Base-by-base conservation (phyloP, 2,888 invertebrate genomes). In the Drosophila buzzatii region DNA sequence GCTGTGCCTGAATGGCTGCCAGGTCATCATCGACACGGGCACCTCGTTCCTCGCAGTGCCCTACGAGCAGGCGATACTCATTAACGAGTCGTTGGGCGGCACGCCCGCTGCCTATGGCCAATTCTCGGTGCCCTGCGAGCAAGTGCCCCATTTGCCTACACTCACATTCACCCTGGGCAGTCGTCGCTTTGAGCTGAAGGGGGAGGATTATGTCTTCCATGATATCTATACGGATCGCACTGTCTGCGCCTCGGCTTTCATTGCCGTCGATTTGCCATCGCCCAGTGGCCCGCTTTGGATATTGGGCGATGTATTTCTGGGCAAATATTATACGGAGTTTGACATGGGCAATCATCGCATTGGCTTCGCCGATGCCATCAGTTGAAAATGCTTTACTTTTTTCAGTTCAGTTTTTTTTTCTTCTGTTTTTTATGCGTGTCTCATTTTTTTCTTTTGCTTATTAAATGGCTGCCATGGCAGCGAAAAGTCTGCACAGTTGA, bases 1-100 rank as follows among this genome's bases (percentile, higher is more conserved):
- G 9, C 27, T 87, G 10, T 87, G 86, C 23, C 63, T 61, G 37
- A 7, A 58, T 0, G 90, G 86, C 33, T 87, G 86, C 9, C 73
- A 90, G 49, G 90, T 78, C 7, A 88, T 90, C 42, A 81, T 87
- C 18, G 87, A 87, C 18, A 87, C 87, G 55, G 98, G 98, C 85
- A 99, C 99, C 76, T 98, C 98, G 66, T 95, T 99, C 71, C 95
- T 99, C 88, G 98, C 97, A 74, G 98, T 99, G 49, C 99, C 99
- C 41, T 91, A 94, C 42, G 93, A 93, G 0, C 98, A 98, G 93
- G 94, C 98, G 73, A 94, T 94, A 58, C 94, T 94, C 18, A 95
- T 99, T 49, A 99, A 99, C 93, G 93, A 95, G 90, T 94, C 95
- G 44, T 95, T 97, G 77, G 97, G 97, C 31, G 97, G 96, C 23